Conservation (phyloP, 1,140 invertebrate species). For the Charaxes varanes region DNA sequence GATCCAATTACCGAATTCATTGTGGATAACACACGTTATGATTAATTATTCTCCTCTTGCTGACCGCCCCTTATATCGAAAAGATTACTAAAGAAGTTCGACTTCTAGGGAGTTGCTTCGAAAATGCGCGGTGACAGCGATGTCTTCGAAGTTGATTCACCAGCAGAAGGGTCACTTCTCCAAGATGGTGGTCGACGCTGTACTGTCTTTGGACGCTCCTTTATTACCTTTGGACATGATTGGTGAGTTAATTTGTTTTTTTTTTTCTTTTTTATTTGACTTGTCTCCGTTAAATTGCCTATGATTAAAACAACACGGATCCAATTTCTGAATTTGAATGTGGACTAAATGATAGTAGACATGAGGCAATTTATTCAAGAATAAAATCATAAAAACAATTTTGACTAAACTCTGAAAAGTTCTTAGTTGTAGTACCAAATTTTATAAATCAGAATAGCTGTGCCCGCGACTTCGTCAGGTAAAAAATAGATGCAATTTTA, state of each 20-base stretch:
- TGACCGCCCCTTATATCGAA: too few relatives aligned
- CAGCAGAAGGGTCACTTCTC: conserved; percentile 97
- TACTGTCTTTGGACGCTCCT: conserved; percentile 91
- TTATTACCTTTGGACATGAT: conserved; percentile 98
- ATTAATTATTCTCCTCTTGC: too few relatives aligned
- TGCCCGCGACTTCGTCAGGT: too few relatives aligned
- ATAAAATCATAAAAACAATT: too few relatives aligned
- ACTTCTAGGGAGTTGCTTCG: conserved; percentile 81
- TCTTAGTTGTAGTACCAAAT: too few relatives aligned
- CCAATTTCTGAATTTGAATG: conserved; percentile 28
- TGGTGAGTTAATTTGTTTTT: conserved; percentile 79
- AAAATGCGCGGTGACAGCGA: conserved; percentile 96
- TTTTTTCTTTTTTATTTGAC: too few relatives aligned
- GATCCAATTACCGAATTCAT: conserved; percentile 31
- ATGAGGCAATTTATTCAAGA: conserved; percentile 20
- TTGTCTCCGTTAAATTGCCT: conserved; percentile 1
- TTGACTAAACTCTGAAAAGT: too few relatives aligned
- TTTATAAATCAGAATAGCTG: too few relatives aligned
- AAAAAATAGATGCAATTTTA: too few relatives aligned
- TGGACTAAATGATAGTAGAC: conserved; percentile 18
- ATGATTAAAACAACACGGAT: conserved; percentile 34
- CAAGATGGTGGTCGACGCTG: conserved; percentile 98
- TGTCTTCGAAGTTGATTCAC: conserved; percentile 97
- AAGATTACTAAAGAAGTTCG: too few relatives aligned
- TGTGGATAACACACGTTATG: conserved; percentile 33